These are phyloP conservation scores for Ennomos fuscantarius DNA, from an alignment of 2,888 invertebrate genomes.

Conservation along the genomic window DNA sequence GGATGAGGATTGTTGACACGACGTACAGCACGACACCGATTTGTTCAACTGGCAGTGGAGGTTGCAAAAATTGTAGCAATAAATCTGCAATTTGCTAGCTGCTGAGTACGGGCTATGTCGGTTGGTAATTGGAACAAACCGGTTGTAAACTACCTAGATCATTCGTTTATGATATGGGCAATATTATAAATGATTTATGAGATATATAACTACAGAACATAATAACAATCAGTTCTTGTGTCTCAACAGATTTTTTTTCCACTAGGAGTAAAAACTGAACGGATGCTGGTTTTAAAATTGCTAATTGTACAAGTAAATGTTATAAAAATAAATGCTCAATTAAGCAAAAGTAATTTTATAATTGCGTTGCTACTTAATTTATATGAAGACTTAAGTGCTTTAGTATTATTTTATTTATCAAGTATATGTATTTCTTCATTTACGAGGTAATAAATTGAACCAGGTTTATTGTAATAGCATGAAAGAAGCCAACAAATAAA, in stretches of 20 bases:
- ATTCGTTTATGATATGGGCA: too few species aligned
- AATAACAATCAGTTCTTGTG: too few species aligned
- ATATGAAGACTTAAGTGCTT: too few species aligned
- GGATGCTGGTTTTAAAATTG: too few species aligned
- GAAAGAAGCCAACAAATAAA: slow-evolving; percentile 14
- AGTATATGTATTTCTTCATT: background rate
- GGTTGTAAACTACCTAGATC: slow-evolving; percentile 6
- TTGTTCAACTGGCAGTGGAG: slow-evolving; percentile 37
- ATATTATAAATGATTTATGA: background rate
- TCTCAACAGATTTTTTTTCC: too few species aligned
- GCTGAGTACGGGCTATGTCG: background rate
- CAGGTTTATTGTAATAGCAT: slow-evolving; percentile 6
- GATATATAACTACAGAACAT: too few species aligned
- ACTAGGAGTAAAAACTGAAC: background rate
- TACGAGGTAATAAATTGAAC: slow-evolving; percentile 2
- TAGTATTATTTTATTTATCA: too few species aligned
- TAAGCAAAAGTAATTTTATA: too few species aligned
- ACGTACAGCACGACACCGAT: slow-evolving; percentile 53
- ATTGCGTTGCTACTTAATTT: too few species aligned
- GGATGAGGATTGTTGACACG: slow-evolving; percentile 53
- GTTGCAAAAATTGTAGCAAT: slow-evolving; percentile 31
- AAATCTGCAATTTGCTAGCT: slow-evolving; percentile 11
- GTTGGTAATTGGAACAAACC: slow-evolving; percentile 15
- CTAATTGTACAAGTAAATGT: too few species aligned
- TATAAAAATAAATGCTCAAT: too few species aligned